A percentile compares a stretch with the other conserved stretches of the same genome.
phyloP scores from a whole-genome alignment of 2,113 vertebrate genomes.

The Marcusenius ussheri region DNA sequence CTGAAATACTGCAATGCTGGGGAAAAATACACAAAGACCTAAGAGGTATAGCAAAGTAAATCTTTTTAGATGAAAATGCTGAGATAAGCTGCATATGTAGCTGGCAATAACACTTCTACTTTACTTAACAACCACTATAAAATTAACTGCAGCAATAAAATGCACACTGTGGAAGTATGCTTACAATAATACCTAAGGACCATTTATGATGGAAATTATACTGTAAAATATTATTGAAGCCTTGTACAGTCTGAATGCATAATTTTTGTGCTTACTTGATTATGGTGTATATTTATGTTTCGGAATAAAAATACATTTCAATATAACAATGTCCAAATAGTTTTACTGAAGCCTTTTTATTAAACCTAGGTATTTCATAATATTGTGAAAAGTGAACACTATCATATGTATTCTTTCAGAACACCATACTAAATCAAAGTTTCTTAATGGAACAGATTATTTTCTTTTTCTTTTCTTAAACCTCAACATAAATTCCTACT shows the following conservation, averaged over 20 bases:
- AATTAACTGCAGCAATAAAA: slow-evolving; percentile 63
- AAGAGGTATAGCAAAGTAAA: neutral
- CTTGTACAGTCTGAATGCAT: slow-evolving; percentile 16
- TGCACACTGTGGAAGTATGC: slow-evolving; percentile 55
- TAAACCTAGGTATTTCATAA: neutral
- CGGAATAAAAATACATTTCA: neutral
- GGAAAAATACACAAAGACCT: neutral
- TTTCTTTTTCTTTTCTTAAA: neutral
- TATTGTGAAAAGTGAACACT: neutral
- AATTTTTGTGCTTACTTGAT: neutral
- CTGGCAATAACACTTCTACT: slow-evolving; percentile 55
- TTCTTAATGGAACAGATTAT: neutral
- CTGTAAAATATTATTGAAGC: slow-evolving; percentile 56
- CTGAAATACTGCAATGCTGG: neutral
- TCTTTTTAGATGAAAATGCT: slow-evolving; percentile 42
- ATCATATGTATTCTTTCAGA: neutral
- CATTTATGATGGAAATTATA: slow-evolving; percentile 54
- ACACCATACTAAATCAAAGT: neutral
- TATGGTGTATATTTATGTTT: neutral
- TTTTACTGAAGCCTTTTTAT: neutral
- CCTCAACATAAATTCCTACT: neutral
- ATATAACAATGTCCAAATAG: neutral
- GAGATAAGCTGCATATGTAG: slow-evolving; percentile 46
- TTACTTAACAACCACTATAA: slow-evolving; percentile 57
- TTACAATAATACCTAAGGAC: slow-evolving; percentile 60